Percentiles rank a stretch among this genome's conserved stretches.
phyloP scores from a whole-genome alignment of 2,113 vertebrate genomes.

The Platichthys stellatus region DNA sequence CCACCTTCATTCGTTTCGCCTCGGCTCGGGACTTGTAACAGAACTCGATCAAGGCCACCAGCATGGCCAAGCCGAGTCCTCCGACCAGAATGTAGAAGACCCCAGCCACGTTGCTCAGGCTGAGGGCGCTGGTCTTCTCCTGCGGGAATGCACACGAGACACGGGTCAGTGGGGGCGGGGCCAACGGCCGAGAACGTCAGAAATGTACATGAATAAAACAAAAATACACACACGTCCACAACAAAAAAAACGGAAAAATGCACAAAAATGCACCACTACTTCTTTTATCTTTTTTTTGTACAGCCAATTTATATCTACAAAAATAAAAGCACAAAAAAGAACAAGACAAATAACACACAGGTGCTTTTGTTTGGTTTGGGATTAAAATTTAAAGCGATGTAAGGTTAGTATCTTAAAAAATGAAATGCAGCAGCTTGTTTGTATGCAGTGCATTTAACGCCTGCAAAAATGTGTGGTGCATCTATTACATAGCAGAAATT shows the following conservation, averaged over 20 bases:
- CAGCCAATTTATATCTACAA: constrained; percentile 66
- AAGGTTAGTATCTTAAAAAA: constrained; percentile 71
- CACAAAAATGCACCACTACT: constrained; percentile 67
- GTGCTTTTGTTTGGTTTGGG: constrained; percentile 57
- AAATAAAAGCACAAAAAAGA: constrained; percentile 69
- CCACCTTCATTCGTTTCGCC: constrained; percentile 99
- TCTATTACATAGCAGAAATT: constrained; percentile 50
- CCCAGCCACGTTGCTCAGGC: constrained; percentile 99
- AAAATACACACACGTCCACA: constrained; percentile 31
- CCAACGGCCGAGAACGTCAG: constrained; percentile 58
- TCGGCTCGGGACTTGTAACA: constrained; percentile 99
- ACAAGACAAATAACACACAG: constrained; percentile 66
- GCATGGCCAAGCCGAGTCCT: constrained; percentile 99
- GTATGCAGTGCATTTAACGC: constrained; percentile 49
- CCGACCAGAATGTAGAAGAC: constrained; percentile 99
- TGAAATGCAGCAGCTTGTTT: constrained; percentile 69
- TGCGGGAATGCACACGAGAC: constrained; percentile 87
- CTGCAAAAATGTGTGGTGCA: constrained; percentile 47
- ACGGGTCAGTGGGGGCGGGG: constrained; percentile 78
- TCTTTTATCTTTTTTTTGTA: constrained; percentile 24
- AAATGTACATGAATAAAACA: constrained; percentile 53
- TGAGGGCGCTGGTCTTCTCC: constrained; percentile 99
- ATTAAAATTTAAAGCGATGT: constrained; percentile 73
- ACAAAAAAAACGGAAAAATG: constrained; percentile 29
- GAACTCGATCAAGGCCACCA: constrained; percentile 99